Percentiles rank a stretch among this genome's conserved stretches.
These are phyloP conservation scores for Carollia perspicillata DNA, from an alignment of 2,113 vertebrate species.

Conservation along the genomic window DNA sequence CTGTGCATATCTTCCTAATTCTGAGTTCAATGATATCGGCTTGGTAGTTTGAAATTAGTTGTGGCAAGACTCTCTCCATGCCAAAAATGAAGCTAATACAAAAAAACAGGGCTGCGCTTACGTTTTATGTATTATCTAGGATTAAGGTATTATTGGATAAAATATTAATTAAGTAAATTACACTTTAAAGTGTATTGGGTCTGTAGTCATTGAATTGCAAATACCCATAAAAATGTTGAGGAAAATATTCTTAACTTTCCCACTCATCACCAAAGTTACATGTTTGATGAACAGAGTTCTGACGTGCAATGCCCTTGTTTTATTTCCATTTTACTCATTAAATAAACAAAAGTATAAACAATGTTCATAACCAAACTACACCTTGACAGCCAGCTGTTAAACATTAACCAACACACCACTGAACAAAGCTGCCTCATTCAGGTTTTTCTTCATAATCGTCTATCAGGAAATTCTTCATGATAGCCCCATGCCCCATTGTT, in stretches of 20 bases:
- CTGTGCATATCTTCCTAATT: no score
- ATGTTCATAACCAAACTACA: not conserved
- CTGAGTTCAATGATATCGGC: no score
- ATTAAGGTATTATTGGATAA: no score
- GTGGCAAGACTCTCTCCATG: no score
- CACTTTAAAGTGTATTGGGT: no score
- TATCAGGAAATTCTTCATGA: not conserved
- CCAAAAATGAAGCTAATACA: no score
- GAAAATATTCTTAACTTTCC: not conserved
- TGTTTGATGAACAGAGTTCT: not conserved
- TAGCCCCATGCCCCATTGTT: not conserved
- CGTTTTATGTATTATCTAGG: no score
- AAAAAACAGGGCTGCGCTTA: no score
- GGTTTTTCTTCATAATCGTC: not conserved
- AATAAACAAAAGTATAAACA: not conserved
- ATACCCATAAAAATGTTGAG: not conserved
- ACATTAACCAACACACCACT: not conserved
- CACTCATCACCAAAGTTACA: not conserved
- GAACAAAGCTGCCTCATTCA: not conserved
- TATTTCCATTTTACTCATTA: not conserved
- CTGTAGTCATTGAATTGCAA: not conserved
- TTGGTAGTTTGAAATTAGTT: no score
- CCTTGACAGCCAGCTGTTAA: not conserved
- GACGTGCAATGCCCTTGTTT: not conserved
- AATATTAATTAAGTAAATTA: no score